Conservation (phyloP, 37 sponge, comb jelly and placozoan species). For the Trichoplax adhaerens region DNA sequence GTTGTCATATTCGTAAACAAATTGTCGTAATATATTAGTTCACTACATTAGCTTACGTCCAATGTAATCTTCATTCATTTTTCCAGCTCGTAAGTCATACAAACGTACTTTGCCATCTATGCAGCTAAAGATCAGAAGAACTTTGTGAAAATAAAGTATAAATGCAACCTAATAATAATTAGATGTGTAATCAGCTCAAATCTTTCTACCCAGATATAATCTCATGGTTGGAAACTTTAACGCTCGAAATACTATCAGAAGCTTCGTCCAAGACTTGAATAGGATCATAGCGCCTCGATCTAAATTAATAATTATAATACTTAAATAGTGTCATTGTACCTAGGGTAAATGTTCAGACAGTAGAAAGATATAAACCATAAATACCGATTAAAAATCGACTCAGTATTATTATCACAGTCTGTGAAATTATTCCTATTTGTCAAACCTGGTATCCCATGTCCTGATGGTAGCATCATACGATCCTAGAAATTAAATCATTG, state of each 20-base stretch:
- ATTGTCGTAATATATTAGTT: background rate
- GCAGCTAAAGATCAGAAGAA: background rate
- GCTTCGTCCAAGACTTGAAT: slow-evolving; percentile 71
- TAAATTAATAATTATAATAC: background rate
- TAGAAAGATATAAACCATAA: too few relatives aligned
- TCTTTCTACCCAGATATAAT: slow-evolving; percentile 57
- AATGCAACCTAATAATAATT: background rate
- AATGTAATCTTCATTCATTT: slow-evolving; percentile 40
- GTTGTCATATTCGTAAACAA: background rate
- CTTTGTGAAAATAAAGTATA: background rate
- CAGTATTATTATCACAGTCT: too few relatives aligned
- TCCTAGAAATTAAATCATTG: slow-evolving; percentile 10
- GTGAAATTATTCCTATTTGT: too few relatives aligned
- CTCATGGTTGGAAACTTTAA: slow-evolving; percentile 48
- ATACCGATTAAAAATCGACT: too few relatives aligned
- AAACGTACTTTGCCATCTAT: background rate
- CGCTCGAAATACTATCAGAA: slow-evolving; percentile 58
- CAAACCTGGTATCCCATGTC: slow-evolving; percentile 44
- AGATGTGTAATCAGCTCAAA: background rate
- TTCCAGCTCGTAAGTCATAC: slow-evolving; percentile 64
- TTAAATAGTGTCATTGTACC: too few relatives aligned
- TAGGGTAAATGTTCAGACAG: too few relatives aligned
- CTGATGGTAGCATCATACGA: slow-evolving; percentile 72
- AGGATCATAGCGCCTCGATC: slow-evolving; percentile 36
- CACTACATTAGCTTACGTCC: slow-evolving; percentile 28